Conservation (phyloP, 2,888 invertebrate genomes). For the Hirtodrosophila trivittata region DNA sequence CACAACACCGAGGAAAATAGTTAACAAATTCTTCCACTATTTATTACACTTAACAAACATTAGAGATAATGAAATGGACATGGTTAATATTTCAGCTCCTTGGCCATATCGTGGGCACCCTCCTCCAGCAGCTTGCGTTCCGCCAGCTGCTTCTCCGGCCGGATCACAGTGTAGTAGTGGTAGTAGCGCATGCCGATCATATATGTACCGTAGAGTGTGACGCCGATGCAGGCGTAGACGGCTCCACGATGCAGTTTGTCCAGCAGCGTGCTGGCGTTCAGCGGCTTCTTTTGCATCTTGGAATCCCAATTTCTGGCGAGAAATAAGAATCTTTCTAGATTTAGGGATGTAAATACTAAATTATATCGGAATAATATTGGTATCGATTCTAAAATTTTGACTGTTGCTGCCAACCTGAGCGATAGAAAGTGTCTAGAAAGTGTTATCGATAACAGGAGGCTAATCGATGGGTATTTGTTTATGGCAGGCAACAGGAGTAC, state of each 20-base stretch:
- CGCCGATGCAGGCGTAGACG: slow-evolving; percentile 85
- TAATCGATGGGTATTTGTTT: slow-evolving; percentile 21
- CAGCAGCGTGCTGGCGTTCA: slow-evolving; percentile 80
- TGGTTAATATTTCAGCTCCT: slow-evolving; percentile 77
- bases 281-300: slow-evolving; percentile 81
- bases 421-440: too few species aligned
- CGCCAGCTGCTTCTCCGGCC: slow-evolving; percentile 84
- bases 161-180: slow-evolving; percentile 84
- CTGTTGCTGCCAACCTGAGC: background rate
- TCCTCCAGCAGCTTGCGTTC: slow-evolving; percentile 84
- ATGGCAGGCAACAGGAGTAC: slow-evolving; percentile 11
- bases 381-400: background rate
- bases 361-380: background rate
- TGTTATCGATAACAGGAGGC: slow-evolving; percentile 18
- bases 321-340: background rate
- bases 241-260: slow-evolving; percentile 86
- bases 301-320: background rate
- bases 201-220: slow-evolving; percentile 85
- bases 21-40: slow-evolving; percentile 27
- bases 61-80: slow-evolving; percentile 18
- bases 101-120: slow-evolving; percentile 84
- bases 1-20: slow-evolving; percentile 52
- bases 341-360: background rate
- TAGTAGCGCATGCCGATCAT: slow-evolving; percentile 84
- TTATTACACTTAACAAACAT: slow-evolving; percentile 64